A percentile compares a stretch with the other conserved stretches of the same genome.
These are phyloP conservation scores for Lasioglossum albipes DNA, from an alignment of 1,140 invertebrate genomes.

Conservation along the genomic window DNA sequence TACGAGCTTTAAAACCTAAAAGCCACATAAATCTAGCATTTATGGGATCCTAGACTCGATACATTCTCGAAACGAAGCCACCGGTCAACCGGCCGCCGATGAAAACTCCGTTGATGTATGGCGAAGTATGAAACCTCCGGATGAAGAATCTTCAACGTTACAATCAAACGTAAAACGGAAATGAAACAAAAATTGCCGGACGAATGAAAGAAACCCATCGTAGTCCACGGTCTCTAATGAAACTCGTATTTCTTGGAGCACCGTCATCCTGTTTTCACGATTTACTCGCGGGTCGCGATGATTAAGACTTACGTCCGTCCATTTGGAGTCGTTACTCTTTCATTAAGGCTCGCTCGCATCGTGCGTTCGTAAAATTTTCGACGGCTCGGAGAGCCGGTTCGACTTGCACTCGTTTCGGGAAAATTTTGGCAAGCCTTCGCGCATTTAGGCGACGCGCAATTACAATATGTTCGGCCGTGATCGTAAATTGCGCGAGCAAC, in stretches of 20 bases:
- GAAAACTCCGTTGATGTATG: too few relatives aligned
- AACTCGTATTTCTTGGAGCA: not conserved
- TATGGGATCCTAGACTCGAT: too few relatives aligned
- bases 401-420: not conserved
- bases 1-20: too few relatives aligned
- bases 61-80: too few relatives aligned
- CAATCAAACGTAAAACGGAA: too few relatives aligned
- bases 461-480: conserved; percentile 25
- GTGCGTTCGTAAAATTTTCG: not conserved
- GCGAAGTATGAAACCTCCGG: too few relatives aligned
- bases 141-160: too few relatives aligned
- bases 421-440: conserved; percentile 18
- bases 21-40: too few relatives aligned
- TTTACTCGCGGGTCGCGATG: too few relatives aligned
- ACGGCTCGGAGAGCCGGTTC: too few relatives aligned
- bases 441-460: conserved; percentile 31
- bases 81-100: too few relatives aligned
- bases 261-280: not conserved
- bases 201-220: not conserved
- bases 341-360: not conserved
- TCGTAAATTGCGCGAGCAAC: conserved; percentile 28
- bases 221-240: not conserved
- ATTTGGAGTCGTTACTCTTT: conserved; percentile 9
- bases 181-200: too few relatives aligned
- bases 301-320: not conserved